phyloP scores from a whole-genome alignment of 1,140 invertebrate genomes.

The Geopemphigus sp. region DNA sequence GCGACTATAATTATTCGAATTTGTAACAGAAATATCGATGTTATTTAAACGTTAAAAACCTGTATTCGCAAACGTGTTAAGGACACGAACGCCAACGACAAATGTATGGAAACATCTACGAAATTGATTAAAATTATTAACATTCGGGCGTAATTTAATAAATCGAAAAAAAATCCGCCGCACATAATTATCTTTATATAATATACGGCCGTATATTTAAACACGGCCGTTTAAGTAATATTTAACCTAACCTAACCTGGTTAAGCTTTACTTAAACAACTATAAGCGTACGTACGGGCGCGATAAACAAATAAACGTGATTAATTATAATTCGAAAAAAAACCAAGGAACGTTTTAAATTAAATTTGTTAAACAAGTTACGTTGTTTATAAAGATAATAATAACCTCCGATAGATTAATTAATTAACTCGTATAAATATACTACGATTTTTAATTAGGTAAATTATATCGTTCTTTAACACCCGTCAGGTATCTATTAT shows the following conservation, averaged over 20 bases:
- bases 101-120: neutral
- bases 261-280: too few species aligned
- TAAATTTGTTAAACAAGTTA: constrained; percentile 3
- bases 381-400: neutral
- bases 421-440: neutral
- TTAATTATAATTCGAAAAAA: neutral
- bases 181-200: neutral
- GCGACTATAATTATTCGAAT: too few species aligned
- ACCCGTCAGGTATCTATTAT: neutral
- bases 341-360: neutral
- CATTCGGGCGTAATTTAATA: neutral
- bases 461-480: neutral
- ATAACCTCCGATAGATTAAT: neutral
- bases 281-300: too few species aligned
- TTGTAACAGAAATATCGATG: too few species aligned
- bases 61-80: neutral
- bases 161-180: neutral
- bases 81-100: neutral
- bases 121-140: neutral
- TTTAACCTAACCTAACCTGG: too few species aligned
- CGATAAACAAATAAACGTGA: neutral
- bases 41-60: neutral
- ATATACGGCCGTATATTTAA: neutral
- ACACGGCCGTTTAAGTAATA: too few species aligned
- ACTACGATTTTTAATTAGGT: neutral